Evolutionary conservation across 2,888 invertebrate genomes (phyloP).

Genomic region (Conomelus anceps): DNA sequence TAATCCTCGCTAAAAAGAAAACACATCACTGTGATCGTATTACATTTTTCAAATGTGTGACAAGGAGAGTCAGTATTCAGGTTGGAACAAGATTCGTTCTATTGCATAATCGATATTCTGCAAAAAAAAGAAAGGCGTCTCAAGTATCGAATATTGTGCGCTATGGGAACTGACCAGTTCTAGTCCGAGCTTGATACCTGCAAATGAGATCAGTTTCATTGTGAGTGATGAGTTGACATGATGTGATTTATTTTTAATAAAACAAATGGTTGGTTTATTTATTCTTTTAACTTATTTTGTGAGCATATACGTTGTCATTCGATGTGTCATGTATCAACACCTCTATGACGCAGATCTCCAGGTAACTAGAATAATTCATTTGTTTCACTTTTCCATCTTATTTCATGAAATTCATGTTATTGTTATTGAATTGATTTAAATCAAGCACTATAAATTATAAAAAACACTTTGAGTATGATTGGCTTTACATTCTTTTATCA

Average conservation of each 20-base stretch:
- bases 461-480: too few species aligned
- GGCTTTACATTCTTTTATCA: constrained; percentile 27
- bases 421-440: too few species aligned
- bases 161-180: background rate
- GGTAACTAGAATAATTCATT: background rate
- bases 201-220: background rate
- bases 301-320: background rate
- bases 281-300: background rate
- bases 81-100: background rate
- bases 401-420: background rate
- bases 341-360: background rate
- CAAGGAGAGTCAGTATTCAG: background rate
- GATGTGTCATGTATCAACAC: background rate
- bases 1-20: background rate
- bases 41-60: background rate
- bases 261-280: background rate
- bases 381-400: background rate
- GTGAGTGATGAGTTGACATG: background rate
- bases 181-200: background rate
- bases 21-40: background rate
- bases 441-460: too few species aligned
- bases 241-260: background rate
- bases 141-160: background rate
- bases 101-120: background rate
- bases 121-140: background rate